Conservation (phyloP, 2,797 vertebrate species). For the Paedocypris micromegethes region DNA sequence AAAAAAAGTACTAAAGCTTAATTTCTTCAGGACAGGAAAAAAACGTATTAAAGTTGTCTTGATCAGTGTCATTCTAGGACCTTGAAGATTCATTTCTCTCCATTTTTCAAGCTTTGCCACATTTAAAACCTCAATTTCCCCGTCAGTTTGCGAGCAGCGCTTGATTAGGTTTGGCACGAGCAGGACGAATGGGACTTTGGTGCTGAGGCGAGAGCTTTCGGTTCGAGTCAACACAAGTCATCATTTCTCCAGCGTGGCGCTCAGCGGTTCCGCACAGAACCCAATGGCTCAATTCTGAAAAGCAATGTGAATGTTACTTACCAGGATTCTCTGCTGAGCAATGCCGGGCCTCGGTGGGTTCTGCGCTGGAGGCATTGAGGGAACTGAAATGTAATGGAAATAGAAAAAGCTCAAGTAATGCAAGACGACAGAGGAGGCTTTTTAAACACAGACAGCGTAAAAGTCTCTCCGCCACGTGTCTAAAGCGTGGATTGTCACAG, state of each 20-base stretch:
- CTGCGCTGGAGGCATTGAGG: constrained; percentile 90
- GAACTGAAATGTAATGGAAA: constrained; percentile 69
- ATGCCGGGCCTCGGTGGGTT: constrained; percentile 92
- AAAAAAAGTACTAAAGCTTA: too few species aligned
- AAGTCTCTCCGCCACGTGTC: constrained; percentile 12
- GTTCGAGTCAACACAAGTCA: constrained; percentile 2
- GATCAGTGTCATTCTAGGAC: too few species aligned
- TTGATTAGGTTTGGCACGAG: not conserved
- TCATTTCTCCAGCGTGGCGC: constrained; percentile 10
- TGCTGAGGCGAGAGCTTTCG: not conserved
- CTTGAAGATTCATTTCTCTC: too few species aligned
- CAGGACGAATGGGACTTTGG: constrained; percentile 15
- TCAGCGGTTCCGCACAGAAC: not conserved
- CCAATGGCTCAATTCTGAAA: constrained; percentile 38
- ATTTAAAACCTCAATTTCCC: too few species aligned
- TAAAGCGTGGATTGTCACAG: constrained; percentile 34
- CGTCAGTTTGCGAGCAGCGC: too few species aligned
- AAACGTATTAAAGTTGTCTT: too few species aligned
- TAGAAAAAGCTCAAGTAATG: constrained; percentile 26
- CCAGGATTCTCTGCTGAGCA: constrained; percentile 93
- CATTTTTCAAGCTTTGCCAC: too few species aligned
- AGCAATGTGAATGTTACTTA: constrained; percentile 79
- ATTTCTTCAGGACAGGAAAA: too few species aligned
- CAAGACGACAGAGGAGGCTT: constrained; percentile 10
- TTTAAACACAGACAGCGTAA: constrained; percentile 16